Percentiles rank a stretch among this genome's conserved stretches.
Conservation (phyloP, 2,888 invertebrate species). For the Lasioglossum malachurum region DNA sequence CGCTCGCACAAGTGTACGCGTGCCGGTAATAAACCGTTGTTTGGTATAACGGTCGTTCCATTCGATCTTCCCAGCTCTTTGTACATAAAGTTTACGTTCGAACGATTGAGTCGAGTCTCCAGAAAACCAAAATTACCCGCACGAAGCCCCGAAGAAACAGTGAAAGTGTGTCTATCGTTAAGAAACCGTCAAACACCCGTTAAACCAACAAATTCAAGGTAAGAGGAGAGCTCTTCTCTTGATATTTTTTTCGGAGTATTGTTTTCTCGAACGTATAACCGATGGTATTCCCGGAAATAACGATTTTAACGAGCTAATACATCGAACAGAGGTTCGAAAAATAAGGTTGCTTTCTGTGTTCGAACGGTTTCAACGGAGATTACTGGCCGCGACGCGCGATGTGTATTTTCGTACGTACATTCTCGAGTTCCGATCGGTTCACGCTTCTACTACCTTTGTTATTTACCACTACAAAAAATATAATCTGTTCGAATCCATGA, state of each 20-base stretch:
- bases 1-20: conserved; percentile 57
- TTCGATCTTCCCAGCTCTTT: conserved; percentile 21
- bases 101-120: conserved; percentile 10
- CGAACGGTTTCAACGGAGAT: conserved; percentile 17
- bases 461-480: conserved; percentile 34
- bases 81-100: conserved; percentile 32
- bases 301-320: neutral
- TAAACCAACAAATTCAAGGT: conserved; percentile 40
- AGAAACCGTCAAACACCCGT: conserved; percentile 38
- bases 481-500: conserved; percentile 39
- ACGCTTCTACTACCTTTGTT: conserved; percentile 33
- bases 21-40: conserved; percentile 66
- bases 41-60: conserved; percentile 63
- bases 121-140: neutral
- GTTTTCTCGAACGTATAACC: too few relatives aligned
- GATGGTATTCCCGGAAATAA: neutral
- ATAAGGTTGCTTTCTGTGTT: conserved; percentile 30
- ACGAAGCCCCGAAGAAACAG: neutral
- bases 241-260: neutral
- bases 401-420: conserved; percentile 48
- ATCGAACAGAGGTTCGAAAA: neutral
- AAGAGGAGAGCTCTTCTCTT: conserved; percentile 17
- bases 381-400: conserved; percentile 32
- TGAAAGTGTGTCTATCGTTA: conserved; percentile 39
- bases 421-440: conserved; percentile 25